These are phyloP conservation scores for Orthonyx spaldingii DNA, from an alignment of 2,113 vertebrate genomes.

Conservation along the genomic window DNA sequence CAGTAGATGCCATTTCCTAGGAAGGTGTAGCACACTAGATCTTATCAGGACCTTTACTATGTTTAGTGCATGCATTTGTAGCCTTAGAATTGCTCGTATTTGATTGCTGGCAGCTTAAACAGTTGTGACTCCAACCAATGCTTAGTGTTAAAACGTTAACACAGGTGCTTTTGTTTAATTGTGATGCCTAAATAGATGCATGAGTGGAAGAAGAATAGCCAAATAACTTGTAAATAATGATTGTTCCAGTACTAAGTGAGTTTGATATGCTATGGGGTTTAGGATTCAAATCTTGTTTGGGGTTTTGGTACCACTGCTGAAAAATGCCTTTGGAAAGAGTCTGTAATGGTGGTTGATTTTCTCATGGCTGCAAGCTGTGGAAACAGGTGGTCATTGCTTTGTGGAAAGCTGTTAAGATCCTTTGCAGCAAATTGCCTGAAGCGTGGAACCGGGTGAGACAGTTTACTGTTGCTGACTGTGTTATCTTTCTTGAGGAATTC, in stretches of 20 bases:
- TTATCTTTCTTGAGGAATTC: constrained; percentile 47
- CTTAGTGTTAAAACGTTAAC: background rate
- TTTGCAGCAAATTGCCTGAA: background rate
- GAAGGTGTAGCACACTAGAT: background rate
- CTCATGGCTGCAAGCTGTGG: background rate
- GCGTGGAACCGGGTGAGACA: background rate
- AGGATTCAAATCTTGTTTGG: background rate
- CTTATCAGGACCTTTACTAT: background rate
- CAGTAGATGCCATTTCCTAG: background rate
- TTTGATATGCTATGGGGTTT: background rate
- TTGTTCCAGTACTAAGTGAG: background rate
- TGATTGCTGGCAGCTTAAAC: background rate
- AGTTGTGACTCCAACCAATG: background rate
- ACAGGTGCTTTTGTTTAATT: background rate
- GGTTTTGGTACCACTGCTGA: background rate
- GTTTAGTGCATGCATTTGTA: background rate
- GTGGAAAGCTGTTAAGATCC: background rate
- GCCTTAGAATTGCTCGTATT: background rate
- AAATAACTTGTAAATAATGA: background rate
- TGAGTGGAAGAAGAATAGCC: background rate
- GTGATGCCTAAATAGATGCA: background rate
- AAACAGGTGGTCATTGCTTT: constrained; percentile 21
- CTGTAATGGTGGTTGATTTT: background rate
- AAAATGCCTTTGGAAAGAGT: background rate
- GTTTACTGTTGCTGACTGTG: background rate